Conservation (phyloP, 2,113 vertebrate species). For the Corvus cornix region DNA sequence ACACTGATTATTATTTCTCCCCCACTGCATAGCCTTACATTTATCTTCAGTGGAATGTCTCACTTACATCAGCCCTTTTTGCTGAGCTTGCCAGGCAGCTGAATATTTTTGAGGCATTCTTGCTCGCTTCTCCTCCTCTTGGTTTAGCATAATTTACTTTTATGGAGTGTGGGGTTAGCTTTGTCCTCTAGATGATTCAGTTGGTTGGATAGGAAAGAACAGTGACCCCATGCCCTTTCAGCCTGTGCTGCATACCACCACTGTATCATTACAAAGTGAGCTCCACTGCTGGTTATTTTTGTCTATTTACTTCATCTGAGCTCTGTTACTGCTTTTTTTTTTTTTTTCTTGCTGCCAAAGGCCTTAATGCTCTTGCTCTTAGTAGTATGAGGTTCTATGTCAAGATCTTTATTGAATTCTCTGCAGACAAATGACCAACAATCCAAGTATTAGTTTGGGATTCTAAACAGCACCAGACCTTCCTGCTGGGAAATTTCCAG, state of each 20-base stretch:
- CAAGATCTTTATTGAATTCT: not conserved
- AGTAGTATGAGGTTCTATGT: not conserved
- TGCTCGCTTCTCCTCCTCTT: not conserved
- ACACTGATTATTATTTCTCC: conserved; percentile 55
- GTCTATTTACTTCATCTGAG: not conserved
- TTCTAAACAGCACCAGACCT: not conserved
- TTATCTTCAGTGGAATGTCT: conserved; percentile 41
- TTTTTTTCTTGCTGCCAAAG: not conserved
- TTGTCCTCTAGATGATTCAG: not conserved
- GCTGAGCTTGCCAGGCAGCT: not conserved
- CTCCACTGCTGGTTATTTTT: not conserved
- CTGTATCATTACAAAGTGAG: not conserved
- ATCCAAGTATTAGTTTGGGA: not conserved
- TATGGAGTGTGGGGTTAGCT: not conserved
- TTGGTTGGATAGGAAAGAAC: not conserved
- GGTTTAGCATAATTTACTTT: not conserved
- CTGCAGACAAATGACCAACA: not conserved
- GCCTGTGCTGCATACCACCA: not conserved
- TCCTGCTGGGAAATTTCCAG: not conserved
- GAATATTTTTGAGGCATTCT: conserved; percentile 23
- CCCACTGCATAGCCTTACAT: conserved; percentile 43
- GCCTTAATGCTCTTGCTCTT: not conserved
- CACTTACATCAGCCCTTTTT: conserved; percentile 34
- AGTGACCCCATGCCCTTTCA: not conserved
- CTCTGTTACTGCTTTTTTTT: not conserved